phyloP scores from a whole-genome alignment of 2,113 vertebrate species.

The Nerophis ophidion region DNA sequence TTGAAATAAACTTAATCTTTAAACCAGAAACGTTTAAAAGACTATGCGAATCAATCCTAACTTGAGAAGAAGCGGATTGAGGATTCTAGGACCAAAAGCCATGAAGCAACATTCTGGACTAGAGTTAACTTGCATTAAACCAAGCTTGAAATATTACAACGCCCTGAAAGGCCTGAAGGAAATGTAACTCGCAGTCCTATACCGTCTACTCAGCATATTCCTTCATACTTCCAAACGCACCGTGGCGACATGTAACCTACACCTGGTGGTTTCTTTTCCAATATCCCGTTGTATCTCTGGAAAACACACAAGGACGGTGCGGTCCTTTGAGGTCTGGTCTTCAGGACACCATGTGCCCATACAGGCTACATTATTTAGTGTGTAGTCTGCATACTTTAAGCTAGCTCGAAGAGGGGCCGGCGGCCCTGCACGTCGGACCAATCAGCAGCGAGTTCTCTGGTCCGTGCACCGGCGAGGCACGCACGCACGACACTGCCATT shows the following conservation, averaged over 20 bases:
- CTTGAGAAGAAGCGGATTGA: too few relatives aligned
- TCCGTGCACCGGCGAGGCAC: slow-evolving; percentile 12
- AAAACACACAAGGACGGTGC: not conserved
- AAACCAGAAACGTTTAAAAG: too few relatives aligned
- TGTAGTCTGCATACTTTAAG: slow-evolving; percentile 39
- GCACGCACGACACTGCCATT: slow-evolving; percentile 54
- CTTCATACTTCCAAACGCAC: slow-evolving; percentile 20
- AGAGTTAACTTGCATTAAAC: too few relatives aligned
- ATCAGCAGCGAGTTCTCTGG: slow-evolving; percentile 33
- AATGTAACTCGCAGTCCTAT: slow-evolving; percentile 23
- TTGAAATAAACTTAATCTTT: too few relatives aligned
- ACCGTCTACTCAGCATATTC: slow-evolving; percentile 26
- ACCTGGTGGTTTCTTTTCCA: slow-evolving; percentile 23
- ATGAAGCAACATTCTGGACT: too few relatives aligned
- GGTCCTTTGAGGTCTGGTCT: slow-evolving; percentile 45
- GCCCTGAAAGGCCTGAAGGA: slow-evolving; percentile 6
- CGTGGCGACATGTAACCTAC: slow-evolving; percentile 42
- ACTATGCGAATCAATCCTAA: too few relatives aligned
- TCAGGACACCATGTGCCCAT: slow-evolving; percentile 53
- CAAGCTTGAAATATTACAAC: too few relatives aligned
- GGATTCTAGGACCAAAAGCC: too few relatives aligned
- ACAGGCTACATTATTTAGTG: slow-evolving; percentile 56
- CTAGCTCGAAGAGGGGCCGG: slow-evolving; percentile 36
- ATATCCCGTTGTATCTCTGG: slow-evolving; percentile 12
- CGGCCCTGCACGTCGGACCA: slow-evolving; percentile 34